Evolutionary conservation across 2,113 vertebrate species (phyloP).

Genomic region (Larimichthys crocea): DNA sequence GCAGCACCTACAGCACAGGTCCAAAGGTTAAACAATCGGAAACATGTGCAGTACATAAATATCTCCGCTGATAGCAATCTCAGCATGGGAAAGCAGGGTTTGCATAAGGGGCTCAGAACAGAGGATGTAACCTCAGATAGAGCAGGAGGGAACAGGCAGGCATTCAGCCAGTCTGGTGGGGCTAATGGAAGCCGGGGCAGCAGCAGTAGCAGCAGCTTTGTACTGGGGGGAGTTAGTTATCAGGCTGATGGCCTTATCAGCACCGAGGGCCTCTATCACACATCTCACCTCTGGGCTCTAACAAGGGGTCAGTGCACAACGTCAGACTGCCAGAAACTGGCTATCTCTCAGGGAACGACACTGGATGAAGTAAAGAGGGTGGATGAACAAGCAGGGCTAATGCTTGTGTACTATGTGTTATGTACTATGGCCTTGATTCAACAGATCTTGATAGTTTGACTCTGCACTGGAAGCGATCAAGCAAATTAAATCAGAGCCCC

Average conservation of each 20-base stretch:
- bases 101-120: constrained; percentile 60
- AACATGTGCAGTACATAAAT: constrained; percentile 81
- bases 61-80: constrained; percentile 73
- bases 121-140: constrained; percentile 74
- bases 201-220: constrained; percentile 60
- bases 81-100: constrained; percentile 50
- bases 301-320: constrained; percentile 69
- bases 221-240: constrained; percentile 66
- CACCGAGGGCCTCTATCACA: constrained; percentile 70
- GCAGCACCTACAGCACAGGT: constrained; percentile 70
- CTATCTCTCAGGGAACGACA: constrained; percentile 58
- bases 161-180: constrained; percentile 56
- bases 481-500: neutral
- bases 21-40: constrained; percentile 81
- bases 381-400: constrained; percentile 26
- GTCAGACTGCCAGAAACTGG: constrained; percentile 48
- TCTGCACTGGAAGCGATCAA: constrained; percentile 1
- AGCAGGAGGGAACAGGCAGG: constrained; percentile 40
- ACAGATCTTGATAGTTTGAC: constrained; percentile 9
- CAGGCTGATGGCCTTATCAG: constrained; percentile 79
- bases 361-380: constrained; percentile 34
- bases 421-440: neutral
- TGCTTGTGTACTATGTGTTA: too few relatives aligned
- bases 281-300: constrained; percentile 77
- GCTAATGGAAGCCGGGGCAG: constrained; percentile 70